phyloP scores from a whole-genome alignment of 2,888 invertebrate species.

The Lymantria monacha region DNA sequence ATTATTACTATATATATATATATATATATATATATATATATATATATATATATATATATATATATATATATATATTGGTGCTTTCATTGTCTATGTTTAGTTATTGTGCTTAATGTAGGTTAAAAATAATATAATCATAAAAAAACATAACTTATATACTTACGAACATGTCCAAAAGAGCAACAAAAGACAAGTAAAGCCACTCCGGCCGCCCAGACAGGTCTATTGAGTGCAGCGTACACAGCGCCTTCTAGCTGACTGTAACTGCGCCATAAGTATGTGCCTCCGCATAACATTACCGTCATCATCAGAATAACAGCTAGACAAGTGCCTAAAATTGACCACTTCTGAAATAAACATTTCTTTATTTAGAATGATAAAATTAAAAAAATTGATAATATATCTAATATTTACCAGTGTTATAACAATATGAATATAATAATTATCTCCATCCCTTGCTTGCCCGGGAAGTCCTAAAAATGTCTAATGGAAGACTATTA shows the following conservation, averaged over 20 bases:
- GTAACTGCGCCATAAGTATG: slow-evolving; percentile 77
- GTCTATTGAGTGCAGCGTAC: slow-evolving; percentile 81
- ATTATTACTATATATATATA: too few species aligned
- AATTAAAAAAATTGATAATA: background rate
- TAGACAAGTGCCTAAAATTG: slow-evolving; percentile 58
- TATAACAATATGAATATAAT: too few species aligned
- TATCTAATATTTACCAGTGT: background rate
- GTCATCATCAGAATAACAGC: slow-evolving; percentile 68
- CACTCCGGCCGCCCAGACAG: slow-evolving; percentile 78
- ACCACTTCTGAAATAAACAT: slow-evolving; percentile 66
- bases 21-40: too few species aligned
- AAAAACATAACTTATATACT: too few species aligned
- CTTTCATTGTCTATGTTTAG: too few species aligned
- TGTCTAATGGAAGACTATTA: too few species aligned
- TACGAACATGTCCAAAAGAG: slow-evolving; percentile 78
- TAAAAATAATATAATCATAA: too few species aligned
- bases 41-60: too few species aligned
- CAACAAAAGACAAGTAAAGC: slow-evolving; percentile 74
- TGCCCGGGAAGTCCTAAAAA: too few species aligned
- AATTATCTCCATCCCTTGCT: too few species aligned
- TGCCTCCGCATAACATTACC: slow-evolving; percentile 71
- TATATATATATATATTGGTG: too few species aligned
- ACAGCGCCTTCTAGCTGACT: slow-evolving; percentile 75
- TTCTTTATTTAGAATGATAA: background rate
- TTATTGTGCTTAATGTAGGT: too few species aligned